Conservation (phyloP, 2,797 vertebrate species). For the Tachyglossus aculeatus region DNA sequence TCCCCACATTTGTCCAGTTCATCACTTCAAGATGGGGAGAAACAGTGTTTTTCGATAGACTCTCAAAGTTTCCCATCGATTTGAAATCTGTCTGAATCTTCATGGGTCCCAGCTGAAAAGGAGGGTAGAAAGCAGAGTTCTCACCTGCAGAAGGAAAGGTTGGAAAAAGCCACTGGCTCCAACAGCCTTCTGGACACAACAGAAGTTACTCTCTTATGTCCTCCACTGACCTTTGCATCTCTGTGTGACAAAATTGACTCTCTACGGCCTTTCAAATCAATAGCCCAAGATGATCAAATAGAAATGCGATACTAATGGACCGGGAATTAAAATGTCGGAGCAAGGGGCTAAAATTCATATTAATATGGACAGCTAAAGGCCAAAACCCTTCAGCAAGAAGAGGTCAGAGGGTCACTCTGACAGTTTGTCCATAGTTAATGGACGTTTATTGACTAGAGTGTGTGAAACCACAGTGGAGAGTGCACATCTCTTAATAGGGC, state of each 20-base stretch:
- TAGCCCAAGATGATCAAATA: slow-evolving; percentile 81
- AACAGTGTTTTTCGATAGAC: neutral
- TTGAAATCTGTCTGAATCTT: neutral
- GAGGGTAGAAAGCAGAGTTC: neutral
- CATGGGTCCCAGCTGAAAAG: neutral
- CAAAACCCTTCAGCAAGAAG: slow-evolving; percentile 69
- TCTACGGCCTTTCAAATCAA: slow-evolving; percentile 81
- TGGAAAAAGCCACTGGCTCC: slow-evolving; percentile 43
- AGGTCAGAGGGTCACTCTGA: slow-evolving; percentile 80
- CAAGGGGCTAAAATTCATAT: slow-evolving; percentile 84
- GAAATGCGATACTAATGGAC: slow-evolving; percentile 93
- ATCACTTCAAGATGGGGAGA: neutral
- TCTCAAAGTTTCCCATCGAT: neutral
- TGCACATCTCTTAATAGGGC: slow-evolving; percentile 80
- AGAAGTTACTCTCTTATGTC: slow-evolving; percentile 59
- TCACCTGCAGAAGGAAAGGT: slow-evolving; percentile 38
- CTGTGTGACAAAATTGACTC: slow-evolving; percentile 71
- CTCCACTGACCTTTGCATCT: slow-evolving; percentile 69
- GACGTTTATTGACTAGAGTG: slow-evolving; percentile 86
- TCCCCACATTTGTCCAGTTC: too few species aligned
- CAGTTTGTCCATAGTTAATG: slow-evolving; percentile 86
- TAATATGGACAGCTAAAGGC: slow-evolving; percentile 80
- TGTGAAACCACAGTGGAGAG: slow-evolving; percentile 83
- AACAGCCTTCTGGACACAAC: slow-evolving; percentile 50
- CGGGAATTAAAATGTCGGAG: slow-evolving; percentile 77